Base-by-base conservation (phyloP, 92 coral and sea anemone species). In the Parazoanthus swiftii region DNA sequence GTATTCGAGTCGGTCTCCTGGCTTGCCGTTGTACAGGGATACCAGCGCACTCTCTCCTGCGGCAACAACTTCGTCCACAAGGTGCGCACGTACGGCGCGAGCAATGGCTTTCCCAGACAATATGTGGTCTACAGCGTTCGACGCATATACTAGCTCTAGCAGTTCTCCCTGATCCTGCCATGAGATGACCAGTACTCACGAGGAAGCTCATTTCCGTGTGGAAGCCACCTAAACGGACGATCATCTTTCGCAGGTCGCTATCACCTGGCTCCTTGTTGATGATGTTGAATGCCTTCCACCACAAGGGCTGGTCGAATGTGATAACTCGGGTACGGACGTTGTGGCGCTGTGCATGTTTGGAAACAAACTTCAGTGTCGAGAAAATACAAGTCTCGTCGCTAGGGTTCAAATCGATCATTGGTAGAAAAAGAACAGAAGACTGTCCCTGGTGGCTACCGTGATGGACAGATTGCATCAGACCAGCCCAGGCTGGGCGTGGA, bases 271-370 rank as follows among this genome's bases (percentile, higher is more conserved):
- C 77, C 5, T 0, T 85, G 23, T 89, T 63, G 59, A 88, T 86
- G 18, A 91, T 80, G 66, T 71, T 79, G 50, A 51, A 85, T 48
- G 88, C 88, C 63, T 89, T 91, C 89, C 89, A 85, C 88, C 89
- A 91, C 50, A 89, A 80, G 56, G 91, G 93, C 51, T 91, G 93
- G 88, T 91, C 88, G 71, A 91, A 88, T 29, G 93, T 84, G 42
- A 88, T 33, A 15, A 79, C 63, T 42, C 87, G 82, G 0, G 54
- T 56, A 2, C 38, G 51, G 51, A 48, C 43, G 71, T 82, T 43
- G 43, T 77, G 77, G 75, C 83, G 56, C 81, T 76, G 74, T 1
- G 89, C 88, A 59, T 88, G 93, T 18, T 91, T 73, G 33, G 83
- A 29, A n/a, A 91, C 85, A 75, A 39, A 91, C 51, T 88, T 81